Evolutionary conservation across 2,797 vertebrate species (phyloP), one percentile per base, ranked within the genome.

Genomic region (Semotilus atromaculatus): DNA sequence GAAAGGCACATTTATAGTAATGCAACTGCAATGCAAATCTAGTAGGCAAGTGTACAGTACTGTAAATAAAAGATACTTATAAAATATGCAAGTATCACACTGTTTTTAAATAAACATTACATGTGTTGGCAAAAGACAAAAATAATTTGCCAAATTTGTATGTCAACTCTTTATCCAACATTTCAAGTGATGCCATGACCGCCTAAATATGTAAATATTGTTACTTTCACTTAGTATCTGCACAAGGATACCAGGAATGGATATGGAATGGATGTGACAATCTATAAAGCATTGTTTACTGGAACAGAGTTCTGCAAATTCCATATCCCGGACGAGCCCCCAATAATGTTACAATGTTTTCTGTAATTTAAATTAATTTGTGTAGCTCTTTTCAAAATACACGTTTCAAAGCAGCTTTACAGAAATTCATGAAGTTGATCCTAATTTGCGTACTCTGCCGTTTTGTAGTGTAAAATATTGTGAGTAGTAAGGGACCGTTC

Each of bases 1-100:
- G n/a, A 60, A 58, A 72, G 53, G 40, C 45, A 51, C 48, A 48
- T 74, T 93, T 89, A 90, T 93, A 94, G 93, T 92, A 91, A 94
- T 36, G 43, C 43, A 64, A 40, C 26, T 74, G 48, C 14, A 74
- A 38, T 51, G 29, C 38, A 45, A n/a, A 23, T 34, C 31, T 62
- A 48, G 53, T 53, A 19, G 70, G 23, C 9, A 38, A 64, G 43
- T 82, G 55, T 74, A 31, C 40, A 40, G n/a, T 48, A 53, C 40
- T 36, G 14, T n/a, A 45, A 58, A 58, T 34, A 13, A 81, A 70
- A 73, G 11, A n/a, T 16, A 23, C 29, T 0, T 31, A 23, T 31
- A 58, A 71, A 58, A 45, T 60, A 62, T 81, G 3, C 40, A 64
- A 82, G 9, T 36, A 21, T 64, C 29, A 36, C 11, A 62, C 53